Percentiles rank a stretch among this genome's conserved stretches.
These are phyloP conservation scores for Nasua narica DNA, from an alignment of 2,797 vertebrate genomes.

Conservation along the genomic window DNA sequence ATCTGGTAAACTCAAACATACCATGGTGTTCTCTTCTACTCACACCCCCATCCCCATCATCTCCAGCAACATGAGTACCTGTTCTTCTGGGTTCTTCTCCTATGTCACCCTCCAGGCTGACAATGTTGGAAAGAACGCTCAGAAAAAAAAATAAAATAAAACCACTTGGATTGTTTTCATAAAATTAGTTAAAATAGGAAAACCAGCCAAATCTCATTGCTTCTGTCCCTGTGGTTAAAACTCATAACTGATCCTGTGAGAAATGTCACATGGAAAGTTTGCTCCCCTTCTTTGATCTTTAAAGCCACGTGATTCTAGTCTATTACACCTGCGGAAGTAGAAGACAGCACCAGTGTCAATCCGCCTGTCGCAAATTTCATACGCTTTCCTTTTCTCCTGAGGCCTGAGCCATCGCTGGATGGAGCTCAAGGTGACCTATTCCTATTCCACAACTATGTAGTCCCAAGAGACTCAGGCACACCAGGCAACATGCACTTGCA, in stretches of 20 bases:
- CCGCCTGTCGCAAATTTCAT: neutral
- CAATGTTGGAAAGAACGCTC: neutral
- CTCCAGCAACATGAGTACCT: neutral
- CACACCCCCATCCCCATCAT: neutral
- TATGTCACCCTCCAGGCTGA: neutral
- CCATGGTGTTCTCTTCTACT: neutral
- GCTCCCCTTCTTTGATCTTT: neutral
- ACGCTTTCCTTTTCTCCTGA: neutral
- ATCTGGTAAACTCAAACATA: neutral
- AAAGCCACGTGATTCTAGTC: neutral
- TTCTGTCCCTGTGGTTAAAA: neutral
- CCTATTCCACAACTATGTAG: neutral
- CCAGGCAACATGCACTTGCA: neutral
- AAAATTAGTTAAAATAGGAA: conserved; percentile 3
- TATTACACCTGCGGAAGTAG: neutral
- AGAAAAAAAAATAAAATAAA: neutral
- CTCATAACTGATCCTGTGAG: neutral
- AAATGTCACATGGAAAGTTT: neutral
- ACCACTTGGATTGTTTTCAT: neutral
- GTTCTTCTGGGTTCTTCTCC: neutral
- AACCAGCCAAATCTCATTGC: neutral
- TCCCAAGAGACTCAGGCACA: neutral
- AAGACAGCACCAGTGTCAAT: neutral
- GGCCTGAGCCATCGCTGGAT: neutral
- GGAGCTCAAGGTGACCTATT: neutral